phyloP scores from a whole-genome alignment of 2,113 vertebrate species.

The Chlorodrepanis virens region DNA sequence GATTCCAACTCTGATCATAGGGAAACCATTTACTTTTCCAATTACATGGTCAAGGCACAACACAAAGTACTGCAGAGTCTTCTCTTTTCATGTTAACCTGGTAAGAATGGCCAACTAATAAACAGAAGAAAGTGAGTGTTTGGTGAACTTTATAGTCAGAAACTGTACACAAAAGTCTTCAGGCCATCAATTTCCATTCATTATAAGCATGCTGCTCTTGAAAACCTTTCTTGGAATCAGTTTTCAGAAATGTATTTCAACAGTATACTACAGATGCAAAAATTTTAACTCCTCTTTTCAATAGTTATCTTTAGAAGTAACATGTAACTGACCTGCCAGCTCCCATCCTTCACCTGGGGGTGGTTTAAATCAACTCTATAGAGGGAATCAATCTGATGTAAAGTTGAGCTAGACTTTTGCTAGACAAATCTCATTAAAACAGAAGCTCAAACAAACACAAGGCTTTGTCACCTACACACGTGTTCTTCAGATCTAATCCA shows the following conservation, averaged over 20 bases:
- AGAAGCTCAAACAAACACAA: neutral
- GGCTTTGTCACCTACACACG: neutral
- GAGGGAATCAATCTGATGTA: neutral
- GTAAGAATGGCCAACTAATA: constrained; percentile 1
- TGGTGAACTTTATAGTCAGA: constrained; percentile 23
- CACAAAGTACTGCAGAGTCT: neutral
- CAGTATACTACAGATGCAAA: neutral
- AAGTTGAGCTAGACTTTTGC: neutral
- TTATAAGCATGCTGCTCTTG: neutral
- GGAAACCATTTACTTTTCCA: constrained; percentile 58
- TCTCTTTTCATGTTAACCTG: neutral
- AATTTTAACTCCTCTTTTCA: neutral
- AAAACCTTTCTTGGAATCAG: neutral
- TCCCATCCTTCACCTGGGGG: neutral
- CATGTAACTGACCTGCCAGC: neutral
- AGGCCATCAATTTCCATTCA: constrained; percentile 1
- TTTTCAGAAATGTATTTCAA: constrained; percentile 7
- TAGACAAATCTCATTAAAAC: neutral
- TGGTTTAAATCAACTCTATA: neutral
- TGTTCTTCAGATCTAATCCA: neutral
- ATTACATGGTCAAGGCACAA: constrained; percentile 30
- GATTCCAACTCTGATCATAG: constrained; percentile 30
- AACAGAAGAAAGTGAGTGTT: constrained; percentile 31
- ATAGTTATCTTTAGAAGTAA: neutral
- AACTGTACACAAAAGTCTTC: neutral